A percentile compares a stretch with the other conserved stretches of the same genome.
Conservation (phyloP, 2,797 vertebrate species). For the Chlorospingus semifuscus region DNA sequence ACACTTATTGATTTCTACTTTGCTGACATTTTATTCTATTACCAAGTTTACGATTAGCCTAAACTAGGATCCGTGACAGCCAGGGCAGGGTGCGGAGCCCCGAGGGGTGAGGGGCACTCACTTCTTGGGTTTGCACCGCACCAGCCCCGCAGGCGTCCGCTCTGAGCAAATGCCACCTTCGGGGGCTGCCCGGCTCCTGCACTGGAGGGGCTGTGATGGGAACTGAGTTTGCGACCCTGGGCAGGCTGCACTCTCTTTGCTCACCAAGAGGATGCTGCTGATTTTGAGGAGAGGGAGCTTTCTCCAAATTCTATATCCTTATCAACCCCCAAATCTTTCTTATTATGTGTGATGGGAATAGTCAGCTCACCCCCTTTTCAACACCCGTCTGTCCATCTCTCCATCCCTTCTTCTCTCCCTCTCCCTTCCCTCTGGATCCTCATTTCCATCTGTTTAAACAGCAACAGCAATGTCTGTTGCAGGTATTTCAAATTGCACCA, state of each 20-base stretch:
- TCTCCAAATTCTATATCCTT: not conserved
- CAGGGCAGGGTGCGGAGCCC: not conserved
- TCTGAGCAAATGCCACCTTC: not conserved
- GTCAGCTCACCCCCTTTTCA: not conserved
- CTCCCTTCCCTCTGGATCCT: not conserved
- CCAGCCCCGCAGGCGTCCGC: not conserved
- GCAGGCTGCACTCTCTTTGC: not conserved
- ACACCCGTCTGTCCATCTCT: not conserved
- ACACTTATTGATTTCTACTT: conserved; percentile 73
- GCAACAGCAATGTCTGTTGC: conserved; percentile 59
- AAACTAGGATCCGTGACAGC: not conserved
- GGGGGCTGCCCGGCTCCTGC: not conserved
- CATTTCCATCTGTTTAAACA: conserved; percentile 75
- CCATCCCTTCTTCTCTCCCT: not conserved
- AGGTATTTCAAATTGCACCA: conserved; percentile 74
- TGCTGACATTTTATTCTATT: conserved; percentile 72
- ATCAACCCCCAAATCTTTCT: not conserved
- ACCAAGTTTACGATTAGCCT: conserved; percentile 72
- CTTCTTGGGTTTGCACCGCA: not conserved
- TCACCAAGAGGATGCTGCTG: not conserved
- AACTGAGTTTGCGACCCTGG: not conserved
- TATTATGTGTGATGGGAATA: not conserved
- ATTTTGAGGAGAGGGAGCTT: not conserved
- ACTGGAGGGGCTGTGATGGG: not conserved
- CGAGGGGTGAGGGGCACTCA: not conserved